phyloP scores from a whole-genome alignment of 2,113 vertebrate genomes.

The Mixornis gularis region DNA sequence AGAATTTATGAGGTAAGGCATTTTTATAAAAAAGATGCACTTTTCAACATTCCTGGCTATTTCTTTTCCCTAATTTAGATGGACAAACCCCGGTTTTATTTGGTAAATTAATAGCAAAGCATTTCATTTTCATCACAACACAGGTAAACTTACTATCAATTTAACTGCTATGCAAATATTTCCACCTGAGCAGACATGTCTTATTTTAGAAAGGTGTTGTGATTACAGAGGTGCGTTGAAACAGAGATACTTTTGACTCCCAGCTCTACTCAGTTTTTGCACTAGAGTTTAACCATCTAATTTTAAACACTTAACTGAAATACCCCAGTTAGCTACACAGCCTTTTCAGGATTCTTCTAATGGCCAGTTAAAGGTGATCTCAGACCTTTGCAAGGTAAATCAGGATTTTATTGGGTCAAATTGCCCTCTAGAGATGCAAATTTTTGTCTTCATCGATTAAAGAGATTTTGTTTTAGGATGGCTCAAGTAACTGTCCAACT shows the following conservation, averaged over 20 bases:
- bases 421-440: not conserved
- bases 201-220: not conserved
- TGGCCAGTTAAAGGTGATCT: not conserved
- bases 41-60: not conserved
- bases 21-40: not conserved
- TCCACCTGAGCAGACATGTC: not conserved
- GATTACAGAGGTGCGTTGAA: not conserved
- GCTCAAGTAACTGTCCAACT: not conserved
- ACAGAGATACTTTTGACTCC: not conserved
- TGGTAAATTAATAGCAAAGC: not conserved
- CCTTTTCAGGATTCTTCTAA: not conserved
- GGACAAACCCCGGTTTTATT: not conserved
- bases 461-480: not conserved
- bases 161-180: not conserved
- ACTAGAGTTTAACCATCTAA: not conserved
- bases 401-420: not conserved
- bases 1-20: not conserved
- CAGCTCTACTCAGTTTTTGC: not conserved
- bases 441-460: not conserved
- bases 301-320: not conserved
- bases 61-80: not conserved
- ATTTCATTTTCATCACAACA: not conserved
- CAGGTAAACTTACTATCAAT: not conserved
- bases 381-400: not conserved
- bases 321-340: not conserved